Evolutionary conservation across 2,113 vertebrate genomes (phyloP).

Genomic region (Limanda limanda): DNA sequence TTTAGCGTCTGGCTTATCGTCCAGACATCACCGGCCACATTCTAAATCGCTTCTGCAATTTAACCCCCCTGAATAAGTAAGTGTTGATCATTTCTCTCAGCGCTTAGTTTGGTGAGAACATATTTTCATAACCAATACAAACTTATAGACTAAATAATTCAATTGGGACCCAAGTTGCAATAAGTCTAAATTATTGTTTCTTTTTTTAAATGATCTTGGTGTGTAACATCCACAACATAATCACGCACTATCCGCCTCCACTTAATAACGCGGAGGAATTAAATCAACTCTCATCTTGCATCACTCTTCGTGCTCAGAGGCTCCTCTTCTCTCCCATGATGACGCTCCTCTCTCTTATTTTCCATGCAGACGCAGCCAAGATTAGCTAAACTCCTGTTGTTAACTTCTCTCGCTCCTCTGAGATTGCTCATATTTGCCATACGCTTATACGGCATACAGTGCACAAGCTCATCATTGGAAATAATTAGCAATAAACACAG

Average conservation of each 20-base stretch:
- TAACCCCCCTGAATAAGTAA: background rate
- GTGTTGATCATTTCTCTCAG: background rate
- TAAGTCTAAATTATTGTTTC: background rate
- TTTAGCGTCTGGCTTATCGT: no score
- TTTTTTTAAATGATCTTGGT: background rate
- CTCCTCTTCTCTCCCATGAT: slow-evolving; percentile 32
- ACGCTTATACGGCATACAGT: background rate
- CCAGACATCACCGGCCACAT: no score
- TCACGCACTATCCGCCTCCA: background rate
- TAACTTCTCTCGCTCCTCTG: slow-evolving; percentile 17
- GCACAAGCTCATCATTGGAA: slow-evolving; percentile 30
- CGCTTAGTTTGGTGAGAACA: no score
- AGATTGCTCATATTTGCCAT: slow-evolving; percentile 18
- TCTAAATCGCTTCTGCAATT: background rate
- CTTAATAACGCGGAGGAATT: background rate
- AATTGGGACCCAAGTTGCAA: background rate
- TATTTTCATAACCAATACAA: background rate
- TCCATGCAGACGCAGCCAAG: slow-evolving; percentile 8
- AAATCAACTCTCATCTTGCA: slow-evolving; percentile 19
- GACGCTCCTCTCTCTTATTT: slow-evolving; percentile 22
- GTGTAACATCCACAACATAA: background rate
- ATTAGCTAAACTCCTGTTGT: slow-evolving; percentile 32
- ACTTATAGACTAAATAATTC: background rate
- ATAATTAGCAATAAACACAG: slow-evolving; percentile 17
- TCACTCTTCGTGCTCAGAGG: slow-evolving; percentile 25